phyloP scores from a whole-genome alignment of 2,888 invertebrate genomes.

The Pediacus dermestoides region DNA sequence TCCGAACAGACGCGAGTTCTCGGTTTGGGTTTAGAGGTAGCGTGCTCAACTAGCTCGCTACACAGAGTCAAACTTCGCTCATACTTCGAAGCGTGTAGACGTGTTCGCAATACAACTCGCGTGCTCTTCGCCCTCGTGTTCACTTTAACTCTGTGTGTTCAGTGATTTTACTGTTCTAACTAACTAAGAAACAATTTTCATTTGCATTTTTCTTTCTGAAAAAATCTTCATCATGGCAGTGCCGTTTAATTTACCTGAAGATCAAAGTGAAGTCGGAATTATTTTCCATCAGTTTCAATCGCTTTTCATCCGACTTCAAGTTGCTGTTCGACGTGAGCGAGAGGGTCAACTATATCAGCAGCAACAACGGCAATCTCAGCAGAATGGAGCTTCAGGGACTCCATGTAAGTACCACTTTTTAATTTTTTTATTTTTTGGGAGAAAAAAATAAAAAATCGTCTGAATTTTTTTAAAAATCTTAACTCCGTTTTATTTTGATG shows the following conservation, averaged over 20 bases:
- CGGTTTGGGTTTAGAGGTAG: slow-evolving; percentile 16
- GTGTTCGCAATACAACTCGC: slow-evolving; percentile 22
- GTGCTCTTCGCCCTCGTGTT: slow-evolving; percentile 19
- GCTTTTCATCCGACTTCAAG: slow-evolving; percentile 31
- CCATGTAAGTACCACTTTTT: too few species aligned
- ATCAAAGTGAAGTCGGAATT: slow-evolving; percentile 41
- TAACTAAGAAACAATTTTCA: background rate
- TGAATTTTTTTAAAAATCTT: too few species aligned
- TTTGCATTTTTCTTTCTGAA: too few species aligned
- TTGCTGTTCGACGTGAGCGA: slow-evolving; percentile 24
- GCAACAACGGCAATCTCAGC: background rate
- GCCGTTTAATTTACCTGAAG: slow-evolving; percentile 46
- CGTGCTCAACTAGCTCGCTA: slow-evolving; percentile 15
- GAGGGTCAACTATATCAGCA: slow-evolving; percentile 10
- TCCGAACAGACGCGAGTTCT: slow-evolving; percentile 10
- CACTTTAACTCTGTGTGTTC: slow-evolving; percentile 15
- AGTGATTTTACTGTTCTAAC: slow-evolving; percentile 13
- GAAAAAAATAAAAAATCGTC: too few species aligned
- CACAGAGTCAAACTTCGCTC: slow-evolving; percentile 32
- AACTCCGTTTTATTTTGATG: too few species aligned
- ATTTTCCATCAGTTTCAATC: slow-evolving; percentile 35
- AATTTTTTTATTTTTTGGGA: too few species aligned
- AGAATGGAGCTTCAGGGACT: too few species aligned
- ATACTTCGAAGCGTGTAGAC: slow-evolving; percentile 31
- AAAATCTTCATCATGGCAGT: slow-evolving; percentile 41